Evolutionary conservation across 1,140 invertebrate genomes (phyloP), one percentile per base, ranked within the genome.

Genomic region (Dendroctonus ponderosae): DNA sequence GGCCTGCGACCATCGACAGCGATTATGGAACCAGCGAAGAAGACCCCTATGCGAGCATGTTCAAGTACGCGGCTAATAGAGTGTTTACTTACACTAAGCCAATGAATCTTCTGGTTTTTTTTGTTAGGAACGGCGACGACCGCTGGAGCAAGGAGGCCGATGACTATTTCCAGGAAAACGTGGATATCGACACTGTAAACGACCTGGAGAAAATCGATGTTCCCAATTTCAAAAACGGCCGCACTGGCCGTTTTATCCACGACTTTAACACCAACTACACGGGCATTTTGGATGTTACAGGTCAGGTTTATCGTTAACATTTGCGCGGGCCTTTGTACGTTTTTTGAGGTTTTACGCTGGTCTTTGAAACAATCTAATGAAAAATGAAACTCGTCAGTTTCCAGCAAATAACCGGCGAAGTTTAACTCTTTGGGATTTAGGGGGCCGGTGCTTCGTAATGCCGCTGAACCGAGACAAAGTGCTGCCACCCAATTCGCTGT

Each of bases 191-290:
- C 75, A 79, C 81, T 56, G 84, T 85, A 43, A 83, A 87, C 58
- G 80, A 83, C 62, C 90, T 86, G 76, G 89, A 92, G 72, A 88
- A 88, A 74, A 89, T 94, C 72, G 84, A 90, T 76, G 89, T 93
- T 7, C 91, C 91, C 11, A 85, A 91, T 74, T 92, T 93, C 72
- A 85, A 84, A 69, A 87, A 89, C 68, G 91, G 90, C 15, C 84
- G 87, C 40, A 84, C 85, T 39, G 91, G 91, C 37, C 83, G 90
- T 48, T 94, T 95, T 74, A 88, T 96, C 73, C 93, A 97, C 75
- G 93, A 97, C 80, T 97, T 96, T 77, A 87, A 87, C 69, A 84
- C 85, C 69, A 92, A 92, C 76, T 86, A 88, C 71, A 94, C 91
- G 63, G 91, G 89, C 70, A 96, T 97, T 69, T 86, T 96, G 67